Evolutionary conservation across 2,888 invertebrate species (phyloP).

Genomic region (Drosophila hamatofila): DNA sequence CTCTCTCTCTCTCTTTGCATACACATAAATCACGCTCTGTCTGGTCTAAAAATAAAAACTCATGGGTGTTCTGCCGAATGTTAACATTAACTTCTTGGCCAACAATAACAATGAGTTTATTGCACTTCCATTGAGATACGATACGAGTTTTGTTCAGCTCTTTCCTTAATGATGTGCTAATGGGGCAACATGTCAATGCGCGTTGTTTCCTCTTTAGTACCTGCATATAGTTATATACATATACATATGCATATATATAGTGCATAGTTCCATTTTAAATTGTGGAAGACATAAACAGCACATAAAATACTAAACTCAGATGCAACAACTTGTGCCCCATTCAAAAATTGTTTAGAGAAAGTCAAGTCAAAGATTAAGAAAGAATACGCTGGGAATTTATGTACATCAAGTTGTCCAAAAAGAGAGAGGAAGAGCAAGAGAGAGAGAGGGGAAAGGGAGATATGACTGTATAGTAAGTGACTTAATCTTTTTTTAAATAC

Average conservation of each 20-base stretch:
- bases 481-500: not conserved
- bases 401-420: not conserved
- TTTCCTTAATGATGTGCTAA: slow-evolving; percentile 77
- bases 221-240: not conserved
- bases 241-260: not conserved
- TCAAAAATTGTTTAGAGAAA: slow-evolving; percentile 54
- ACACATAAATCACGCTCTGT: slow-evolving; percentile 30
- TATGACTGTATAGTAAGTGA: not conserved
- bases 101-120: slow-evolving; percentile 77
- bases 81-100: slow-evolving; percentile 70
- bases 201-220: slow-evolving; percentile 11
- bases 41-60: slow-evolving; percentile 60
- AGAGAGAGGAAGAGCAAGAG: not conserved
- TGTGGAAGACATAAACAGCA: slow-evolving; percentile 68
- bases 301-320: slow-evolving; percentile 53
- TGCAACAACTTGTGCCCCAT: slow-evolving; percentile 20
- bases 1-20: not conserved
- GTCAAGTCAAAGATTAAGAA: slow-evolving; percentile 22
- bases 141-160: slow-evolving; percentile 29
- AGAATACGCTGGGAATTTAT: slow-evolving; percentile 1
- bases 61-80: slow-evolving; percentile 61
- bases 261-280: slow-evolving; percentile 25
- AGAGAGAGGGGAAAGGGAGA: not conserved
- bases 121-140: slow-evolving; percentile 66
- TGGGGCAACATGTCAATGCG: slow-evolving; percentile 73